These are phyloP conservation scores for Chrysomela aeneicollis DNA, from an alignment of 2,888 invertebrate species.

Conservation along the genomic window DNA sequence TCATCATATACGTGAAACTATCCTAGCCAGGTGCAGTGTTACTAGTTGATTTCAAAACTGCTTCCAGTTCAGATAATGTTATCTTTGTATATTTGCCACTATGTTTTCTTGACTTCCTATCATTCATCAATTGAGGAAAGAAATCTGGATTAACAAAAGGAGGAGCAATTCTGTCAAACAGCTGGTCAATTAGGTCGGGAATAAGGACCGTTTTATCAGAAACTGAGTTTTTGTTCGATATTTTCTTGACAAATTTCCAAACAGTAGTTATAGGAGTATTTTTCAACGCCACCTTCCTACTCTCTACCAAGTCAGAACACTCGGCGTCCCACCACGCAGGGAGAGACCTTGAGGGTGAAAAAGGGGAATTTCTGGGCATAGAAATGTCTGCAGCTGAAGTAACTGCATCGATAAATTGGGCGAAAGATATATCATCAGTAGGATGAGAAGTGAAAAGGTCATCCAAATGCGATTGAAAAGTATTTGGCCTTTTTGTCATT, in stretches of 20 bases:
- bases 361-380: constrained; percentile 3
- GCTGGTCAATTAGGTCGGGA: constrained; percentile 2
- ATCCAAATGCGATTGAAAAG: constrained; percentile 3
- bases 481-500: constrained; percentile 2
- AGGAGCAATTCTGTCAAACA: constrained; percentile 2
- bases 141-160: constrained; percentile 4
- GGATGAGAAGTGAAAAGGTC: not conserved
- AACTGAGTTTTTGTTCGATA: constrained; percentile 3
- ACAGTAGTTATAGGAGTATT: constrained; percentile 3
- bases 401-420: not conserved
- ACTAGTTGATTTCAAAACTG: constrained; percentile 1
- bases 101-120: too few species aligned
- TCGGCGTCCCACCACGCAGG: constrained; percentile 1
- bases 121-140: too few species aligned
- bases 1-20: not conserved
- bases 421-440: not conserved
- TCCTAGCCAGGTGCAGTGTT: constrained; percentile 3
- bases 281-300: constrained; percentile 4
- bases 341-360: constrained; percentile 5
- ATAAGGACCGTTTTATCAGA: not conserved
- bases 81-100: too few species aligned
- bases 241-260: constrained; percentile 7
- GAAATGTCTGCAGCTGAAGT: not conserved
- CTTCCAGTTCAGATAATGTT: constrained; percentile 9
- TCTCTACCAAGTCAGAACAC: constrained; percentile 1